A percentile compares a stretch with the other conserved stretches of the same genome.
Evolutionary conservation across 1,140 invertebrate species (phyloP).

Genomic region (Drosophila subobscura): DNA sequence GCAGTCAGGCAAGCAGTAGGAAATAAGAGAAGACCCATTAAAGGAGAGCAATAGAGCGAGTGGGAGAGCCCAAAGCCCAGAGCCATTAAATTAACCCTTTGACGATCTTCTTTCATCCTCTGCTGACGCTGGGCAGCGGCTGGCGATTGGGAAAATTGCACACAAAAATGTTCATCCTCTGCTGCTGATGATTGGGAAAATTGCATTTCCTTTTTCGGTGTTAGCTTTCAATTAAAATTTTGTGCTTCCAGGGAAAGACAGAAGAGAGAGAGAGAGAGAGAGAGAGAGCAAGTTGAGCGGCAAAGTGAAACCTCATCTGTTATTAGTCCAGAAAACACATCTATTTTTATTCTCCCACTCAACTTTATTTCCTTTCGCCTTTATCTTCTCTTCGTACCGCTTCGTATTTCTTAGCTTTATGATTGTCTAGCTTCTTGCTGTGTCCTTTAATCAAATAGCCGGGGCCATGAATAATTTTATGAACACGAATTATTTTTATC

Average conservation of each 20-base stretch:
- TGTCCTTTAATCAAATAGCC: constrained; percentile 54
- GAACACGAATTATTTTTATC: constrained; percentile 48
- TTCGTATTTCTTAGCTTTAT: constrained; percentile 10
- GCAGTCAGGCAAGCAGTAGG: constrained; percentile 4
- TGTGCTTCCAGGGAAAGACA: not conserved
- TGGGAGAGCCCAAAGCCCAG: constrained; percentile 1
- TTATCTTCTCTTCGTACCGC: not conserved
- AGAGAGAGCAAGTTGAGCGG: not conserved
- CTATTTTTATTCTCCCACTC: constrained; percentile 2
- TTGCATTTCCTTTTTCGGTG: constrained; percentile 11
- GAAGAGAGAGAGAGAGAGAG: not conserved
- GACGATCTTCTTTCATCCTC: constrained; percentile 8
- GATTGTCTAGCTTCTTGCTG: not conserved
- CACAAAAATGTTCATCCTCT: too few species aligned
- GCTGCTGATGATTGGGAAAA: constrained; percentile 21
- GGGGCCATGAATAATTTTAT: constrained; percentile 48
- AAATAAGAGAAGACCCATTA: constrained; percentile 9
- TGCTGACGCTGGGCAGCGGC: too few species aligned
- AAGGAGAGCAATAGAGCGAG: constrained; percentile 3
- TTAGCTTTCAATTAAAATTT: constrained; percentile 49
- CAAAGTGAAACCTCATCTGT: constrained; percentile 26
- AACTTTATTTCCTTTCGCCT: not conserved
- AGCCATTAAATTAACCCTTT: constrained; percentile 34
- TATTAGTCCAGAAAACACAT: constrained; percentile 12
- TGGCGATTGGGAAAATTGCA: too few species aligned